Evolutionary conservation across 2,113 vertebrate species (phyloP).

Genomic region (Pleuronectes platessa): DNA sequence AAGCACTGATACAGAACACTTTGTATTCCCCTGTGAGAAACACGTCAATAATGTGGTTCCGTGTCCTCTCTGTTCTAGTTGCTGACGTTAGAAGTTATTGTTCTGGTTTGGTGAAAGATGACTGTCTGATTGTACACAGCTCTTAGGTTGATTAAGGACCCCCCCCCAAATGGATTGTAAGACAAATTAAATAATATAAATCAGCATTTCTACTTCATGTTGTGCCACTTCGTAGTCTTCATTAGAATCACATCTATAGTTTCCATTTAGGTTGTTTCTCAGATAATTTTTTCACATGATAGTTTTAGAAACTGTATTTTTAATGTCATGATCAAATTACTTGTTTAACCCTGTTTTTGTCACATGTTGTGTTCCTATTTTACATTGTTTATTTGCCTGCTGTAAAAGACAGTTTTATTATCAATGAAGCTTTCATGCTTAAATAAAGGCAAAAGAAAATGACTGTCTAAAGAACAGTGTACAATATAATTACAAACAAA

Average conservation of each 20-base stretch:
- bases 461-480: neutral
- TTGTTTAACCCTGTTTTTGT: too few relatives aligned
- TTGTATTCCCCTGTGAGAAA: constrained; percentile 17
- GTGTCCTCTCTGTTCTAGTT: too few relatives aligned
- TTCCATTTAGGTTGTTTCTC: too few relatives aligned
- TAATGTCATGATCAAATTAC: too few relatives aligned
- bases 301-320: too few relatives aligned
- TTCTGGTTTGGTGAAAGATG: neutral
- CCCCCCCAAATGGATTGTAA: too few relatives aligned
- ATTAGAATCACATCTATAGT: too few relatives aligned
- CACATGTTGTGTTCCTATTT: neutral
- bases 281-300: too few relatives aligned
- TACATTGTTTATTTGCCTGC: neutral
- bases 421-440: neutral
- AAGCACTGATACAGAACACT: constrained; percentile 52
- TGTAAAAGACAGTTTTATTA: neutral
- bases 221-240: neutral
- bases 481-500: neutral
- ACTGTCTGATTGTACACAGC: neutral
- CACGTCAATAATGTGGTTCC: neutral
- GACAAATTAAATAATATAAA: too few relatives aligned
- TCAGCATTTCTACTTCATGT: too few relatives aligned
- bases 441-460: neutral
- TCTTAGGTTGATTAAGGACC: too few relatives aligned
- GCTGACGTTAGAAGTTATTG: neutral